Evolutionary conservation across 2,797 vertebrate species (phyloP).

Genomic region (Diplodus puntazzo): DNA sequence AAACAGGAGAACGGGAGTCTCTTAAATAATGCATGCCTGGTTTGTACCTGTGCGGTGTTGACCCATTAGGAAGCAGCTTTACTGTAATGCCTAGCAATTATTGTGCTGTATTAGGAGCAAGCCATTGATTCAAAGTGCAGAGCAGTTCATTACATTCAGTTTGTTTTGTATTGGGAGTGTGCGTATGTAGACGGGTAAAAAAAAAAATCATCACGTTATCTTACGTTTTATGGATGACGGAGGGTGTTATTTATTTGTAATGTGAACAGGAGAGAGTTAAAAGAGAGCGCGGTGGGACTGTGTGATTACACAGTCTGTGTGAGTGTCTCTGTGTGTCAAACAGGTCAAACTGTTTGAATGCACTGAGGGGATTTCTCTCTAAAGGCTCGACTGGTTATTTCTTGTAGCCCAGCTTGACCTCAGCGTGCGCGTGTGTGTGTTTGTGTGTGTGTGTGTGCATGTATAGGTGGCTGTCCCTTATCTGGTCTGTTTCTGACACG

Average conservation of each 20-base stretch:
- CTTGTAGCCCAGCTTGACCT: constrained; percentile 38
- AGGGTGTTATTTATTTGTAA: constrained; percentile 20
- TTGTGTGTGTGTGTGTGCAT: constrained; percentile 27
- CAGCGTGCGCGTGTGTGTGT: neutral
- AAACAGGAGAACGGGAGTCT: constrained; percentile 63
- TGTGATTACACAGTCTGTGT: constrained; percentile 43
- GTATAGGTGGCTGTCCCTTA: constrained; percentile 62
- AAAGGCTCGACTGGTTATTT: constrained; percentile 34
- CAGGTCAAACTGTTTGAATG: constrained; percentile 65
- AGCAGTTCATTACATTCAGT: constrained; percentile 38
- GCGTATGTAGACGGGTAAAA: constrained; percentile 15
- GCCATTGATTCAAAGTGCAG: constrained; percentile 47
- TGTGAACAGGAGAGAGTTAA: constrained; percentile 19
- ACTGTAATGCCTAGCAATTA: constrained; percentile 66
- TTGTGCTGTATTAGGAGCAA: constrained; percentile 42
- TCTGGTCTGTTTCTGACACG: constrained; percentile 69
- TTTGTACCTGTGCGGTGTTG: constrained; percentile 62
- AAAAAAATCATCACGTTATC: neutral
- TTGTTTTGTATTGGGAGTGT: constrained; percentile 34
- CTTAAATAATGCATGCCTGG: constrained; percentile 75
- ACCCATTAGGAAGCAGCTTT: constrained; percentile 66
- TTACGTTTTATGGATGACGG: neutral
- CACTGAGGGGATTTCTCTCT: constrained; percentile 48
- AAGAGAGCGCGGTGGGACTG: constrained; percentile 36
- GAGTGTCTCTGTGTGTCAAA: constrained; percentile 47